Evolutionary conservation across 2,888 invertebrate species (phyloP).

Genomic region (Cerastis leucographa): DNA sequence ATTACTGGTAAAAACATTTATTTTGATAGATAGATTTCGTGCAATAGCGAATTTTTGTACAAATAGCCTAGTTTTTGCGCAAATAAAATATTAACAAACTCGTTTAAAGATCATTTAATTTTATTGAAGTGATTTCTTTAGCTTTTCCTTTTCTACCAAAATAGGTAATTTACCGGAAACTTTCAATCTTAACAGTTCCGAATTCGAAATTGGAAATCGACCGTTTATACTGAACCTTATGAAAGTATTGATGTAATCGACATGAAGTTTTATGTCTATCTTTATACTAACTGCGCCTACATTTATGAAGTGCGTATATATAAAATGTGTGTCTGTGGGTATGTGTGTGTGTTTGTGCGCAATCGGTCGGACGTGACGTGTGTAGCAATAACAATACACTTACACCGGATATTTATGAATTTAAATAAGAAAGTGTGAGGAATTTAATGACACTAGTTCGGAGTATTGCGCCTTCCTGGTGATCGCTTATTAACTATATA

Average conservation of each 20-base stretch:
- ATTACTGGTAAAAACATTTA: constrained; percentile 65
- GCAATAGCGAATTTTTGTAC: constrained; percentile 45
- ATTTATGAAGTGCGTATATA: constrained; percentile 61
- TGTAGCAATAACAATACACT: constrained; percentile 82
- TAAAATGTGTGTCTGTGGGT: constrained; percentile 79
- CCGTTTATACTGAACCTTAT: constrained; percentile 40
- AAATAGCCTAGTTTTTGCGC: constrained; percentile 47
- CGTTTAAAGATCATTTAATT: constrained; percentile 35
- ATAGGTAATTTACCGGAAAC: constrained; percentile 24
- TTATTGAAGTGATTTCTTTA: constrained; percentile 24
- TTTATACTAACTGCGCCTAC: constrained; percentile 54
- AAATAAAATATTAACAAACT: constrained; percentile 21
- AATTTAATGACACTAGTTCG: constrained; percentile 88
- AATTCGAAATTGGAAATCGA: constrained; percentile 45
- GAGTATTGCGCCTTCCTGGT: constrained; percentile 80
- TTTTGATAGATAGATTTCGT: constrained; percentile 57
- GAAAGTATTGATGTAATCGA: constrained; percentile 49
- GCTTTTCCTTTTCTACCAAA: constrained; percentile 11
- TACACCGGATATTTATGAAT: constrained; percentile 91
- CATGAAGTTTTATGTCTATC: constrained; percentile 42
- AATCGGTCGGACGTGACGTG: constrained; percentile 87
- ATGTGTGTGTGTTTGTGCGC: constrained; percentile 81
- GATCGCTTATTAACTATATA: constrained; percentile 81
- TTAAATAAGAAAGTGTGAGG: constrained; percentile 90
- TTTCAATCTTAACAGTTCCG: constrained; percentile 34